Base-by-base conservation (phyloP, 2,797 vertebrate genomes). In the Chiroxiphia lanceolata region DNA sequence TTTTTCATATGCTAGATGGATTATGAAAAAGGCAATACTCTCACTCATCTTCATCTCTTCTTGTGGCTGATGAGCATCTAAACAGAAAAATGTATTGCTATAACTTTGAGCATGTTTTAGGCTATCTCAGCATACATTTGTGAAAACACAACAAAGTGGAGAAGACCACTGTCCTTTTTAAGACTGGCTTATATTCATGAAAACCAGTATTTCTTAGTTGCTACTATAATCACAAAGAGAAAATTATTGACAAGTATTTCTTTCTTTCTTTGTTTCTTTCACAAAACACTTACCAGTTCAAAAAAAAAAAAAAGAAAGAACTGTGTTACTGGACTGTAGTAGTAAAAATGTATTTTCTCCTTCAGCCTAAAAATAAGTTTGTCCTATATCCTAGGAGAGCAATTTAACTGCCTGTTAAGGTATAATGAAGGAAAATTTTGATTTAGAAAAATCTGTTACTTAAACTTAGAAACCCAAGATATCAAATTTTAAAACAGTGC, bases 61-160 rank as follows among this genome's bases (percentile, higher is more conserved):
- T 83, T 90, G 83, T 84, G 87, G 95, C 83, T 89, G 91, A 84
- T 60, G 69, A 94, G 69, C 81, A 56, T 50, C 74, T 80, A 34
- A 91, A 85, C 72, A 54, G 76, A 65, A 90, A 93, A 85, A 83
- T 45, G 54, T 94, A 92, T 94, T 76, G 94, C 88, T 87, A 2
- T 89, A 95, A 94, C 60, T 95, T 60, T 67, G 83, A 94, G 97
- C 97, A 97, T 97, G 97, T 95, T 97, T 87, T 93, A 75, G 88
- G 89, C 93, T 96, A 75, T 87, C 75, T 94, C 93, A 92, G 84
- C 84, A 84, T 60, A 85, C 59, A 15, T 94, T 93, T 83, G 83
- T 94, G 94, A 83, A 90, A 77, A 94, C 2, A 15, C 94, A 93
- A 82, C 65, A 45, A 88, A 76, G 74, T 88, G 78, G 76, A 90